Base-by-base conservation (phyloP, 2,113 vertebrate genomes). In the Corydoras sp. region DNA sequence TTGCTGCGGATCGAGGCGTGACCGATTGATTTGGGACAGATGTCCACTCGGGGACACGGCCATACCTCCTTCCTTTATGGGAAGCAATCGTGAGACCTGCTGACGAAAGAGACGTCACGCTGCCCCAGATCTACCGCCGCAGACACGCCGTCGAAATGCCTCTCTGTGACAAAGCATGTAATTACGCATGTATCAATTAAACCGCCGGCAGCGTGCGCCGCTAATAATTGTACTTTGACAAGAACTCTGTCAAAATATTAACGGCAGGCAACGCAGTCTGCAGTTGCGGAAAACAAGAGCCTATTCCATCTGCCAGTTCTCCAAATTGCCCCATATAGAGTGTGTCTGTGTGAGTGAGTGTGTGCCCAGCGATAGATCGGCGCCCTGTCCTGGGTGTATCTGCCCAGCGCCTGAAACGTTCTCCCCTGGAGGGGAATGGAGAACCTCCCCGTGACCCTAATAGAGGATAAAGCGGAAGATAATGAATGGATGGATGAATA, bases 141-240 rank as follows among this genome's bases (percentile, higher is more conserved):
- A 65, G 3, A 59, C n/a, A 72, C 83, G 83, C 81, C 84, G 81
- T 85, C 84, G 81, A 67, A 75, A 75, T 80, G 75, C 79, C 81
- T 80, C 81, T 71, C 74, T 18, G 67, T 68, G 79, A 78, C 83
- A 76, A 76, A 87, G 87, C 83, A 35, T 87, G 81, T 84, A 88
- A 89, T 89, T 89, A 90, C 13, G 58, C 81, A 80, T 80, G 85
- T 86, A 84, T 86, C 84, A 90, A 90, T 90, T 90, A 88, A 89
- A 85, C 80, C 60, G 81, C 79, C 85, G 80, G 79, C 83, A 77
- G 77, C 73, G 69, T 77, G 84, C 78, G 79, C 14, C 58, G 71
- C 76, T 82, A 88, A 88, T 86, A 88, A 88, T 88, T 84, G 83
- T 24, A 78, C 79, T 80, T 69, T 56, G 80, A 87, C 83, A 76